These are phyloP conservation scores for Conus ventricosus DNA, from an alignment of 1,140 invertebrate species.

Conservation along the genomic window DNA sequence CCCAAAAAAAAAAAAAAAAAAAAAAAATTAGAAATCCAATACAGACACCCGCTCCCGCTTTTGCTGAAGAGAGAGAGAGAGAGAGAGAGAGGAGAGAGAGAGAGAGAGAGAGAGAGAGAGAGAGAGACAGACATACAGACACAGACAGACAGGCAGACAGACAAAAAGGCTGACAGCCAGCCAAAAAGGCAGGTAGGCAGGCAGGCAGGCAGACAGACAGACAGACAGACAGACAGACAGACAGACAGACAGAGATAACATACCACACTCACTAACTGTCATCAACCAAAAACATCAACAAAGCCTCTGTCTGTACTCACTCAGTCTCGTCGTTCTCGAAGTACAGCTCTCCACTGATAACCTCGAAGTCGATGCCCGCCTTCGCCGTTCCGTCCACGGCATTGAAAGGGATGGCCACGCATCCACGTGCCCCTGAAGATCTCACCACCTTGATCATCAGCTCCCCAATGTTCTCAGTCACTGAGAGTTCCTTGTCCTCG, in stretches of 20 bases:
- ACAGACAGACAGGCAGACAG: too few relatives aligned
- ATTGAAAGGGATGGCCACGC: constrained; percentile 91
- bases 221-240: too few relatives aligned
- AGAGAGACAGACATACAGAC: too few relatives aligned
- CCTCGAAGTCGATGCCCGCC: constrained; percentile 89
- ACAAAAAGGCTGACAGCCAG: too few relatives aligned
- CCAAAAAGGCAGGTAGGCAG: too few relatives aligned
- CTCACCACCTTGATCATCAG: constrained; percentile 79
- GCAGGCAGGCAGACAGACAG: too few relatives aligned
- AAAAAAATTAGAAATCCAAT: too few relatives aligned
- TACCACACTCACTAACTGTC: neutral
- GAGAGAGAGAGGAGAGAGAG: too few relatives aligned
- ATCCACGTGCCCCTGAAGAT: constrained; percentile 84
- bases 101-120: too few relatives aligned
- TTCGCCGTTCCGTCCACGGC: constrained; percentile 96
- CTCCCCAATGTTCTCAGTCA: constrained; percentile 93
- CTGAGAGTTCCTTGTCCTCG: constrained; percentile 86
- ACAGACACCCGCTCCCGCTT: too few relatives aligned
- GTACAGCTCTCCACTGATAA: constrained; percentile 86
- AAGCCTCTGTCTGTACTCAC: constrained; percentile 77
- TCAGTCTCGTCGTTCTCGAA: constrained; percentile 99
- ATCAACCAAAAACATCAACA: neutral
- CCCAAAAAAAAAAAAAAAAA: too few relatives aligned
- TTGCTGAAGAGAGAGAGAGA: too few relatives aligned
- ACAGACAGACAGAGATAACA: neutral